phyloP scores from a whole-genome alignment of 2,797 vertebrate genomes.

The Cossypha niveicapilla region DNA sequence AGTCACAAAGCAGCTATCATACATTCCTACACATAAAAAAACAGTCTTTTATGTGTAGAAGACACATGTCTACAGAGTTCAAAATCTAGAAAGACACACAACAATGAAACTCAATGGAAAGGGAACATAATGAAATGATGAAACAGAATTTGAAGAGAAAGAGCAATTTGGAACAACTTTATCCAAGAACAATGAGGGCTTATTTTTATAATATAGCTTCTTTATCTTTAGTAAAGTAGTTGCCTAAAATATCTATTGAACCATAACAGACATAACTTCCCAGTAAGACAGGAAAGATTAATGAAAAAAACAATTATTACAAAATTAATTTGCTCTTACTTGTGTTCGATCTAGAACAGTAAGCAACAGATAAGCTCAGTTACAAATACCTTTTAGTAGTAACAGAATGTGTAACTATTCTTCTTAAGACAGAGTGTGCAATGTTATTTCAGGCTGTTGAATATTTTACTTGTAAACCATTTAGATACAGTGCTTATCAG shows the following conservation, averaged over 20 bases:
- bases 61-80: neutral
- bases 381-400: neutral
- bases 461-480: neutral
- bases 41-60: neutral
- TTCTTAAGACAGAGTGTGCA: neutral
- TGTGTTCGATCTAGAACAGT: neutral
- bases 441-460: neutral
- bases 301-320: neutral
- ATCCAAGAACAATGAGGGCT: neutral
- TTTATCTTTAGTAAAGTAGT: neutral
- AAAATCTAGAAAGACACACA: neutral
- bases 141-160: neutral
- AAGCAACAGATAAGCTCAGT: neutral
- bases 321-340: neutral
- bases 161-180: neutral
- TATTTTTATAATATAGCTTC: neutral
- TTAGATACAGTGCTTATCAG: fast-evolving
- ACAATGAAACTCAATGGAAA: neutral
- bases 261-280: neutral
- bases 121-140: neutral
- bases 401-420: neutral
- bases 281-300: neutral
- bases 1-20: neutral
- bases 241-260: neutral
- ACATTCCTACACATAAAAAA: neutral